Evolutionary conservation across 1,140 invertebrate genomes (phyloP).

Genomic region (Drosophila novamexicana): DNA sequence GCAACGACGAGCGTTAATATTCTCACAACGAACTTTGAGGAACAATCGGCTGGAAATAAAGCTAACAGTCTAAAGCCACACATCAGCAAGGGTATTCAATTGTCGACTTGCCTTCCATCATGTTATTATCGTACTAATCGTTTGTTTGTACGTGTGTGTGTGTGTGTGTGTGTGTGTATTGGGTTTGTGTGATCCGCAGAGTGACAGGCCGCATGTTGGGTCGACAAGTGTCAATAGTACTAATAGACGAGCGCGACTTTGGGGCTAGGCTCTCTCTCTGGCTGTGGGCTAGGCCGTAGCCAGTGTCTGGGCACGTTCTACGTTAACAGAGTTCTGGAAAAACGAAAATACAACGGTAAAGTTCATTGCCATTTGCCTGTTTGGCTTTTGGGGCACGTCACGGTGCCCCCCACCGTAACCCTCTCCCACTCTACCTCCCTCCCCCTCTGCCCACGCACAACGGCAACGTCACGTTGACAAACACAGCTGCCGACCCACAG

Average conservation of each 20-base stretch:
- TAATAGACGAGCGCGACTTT: slow-evolving; percentile 61
- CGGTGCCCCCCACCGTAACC: slow-evolving; percentile 1
- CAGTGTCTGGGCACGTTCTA: slow-evolving; percentile 45
- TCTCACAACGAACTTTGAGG: too few relatives aligned
- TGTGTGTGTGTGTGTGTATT: slow-evolving; percentile 28
- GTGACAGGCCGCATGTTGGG: slow-evolving; percentile 78
- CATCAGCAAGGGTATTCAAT: background rate
- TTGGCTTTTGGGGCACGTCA: slow-evolving; percentile 57
- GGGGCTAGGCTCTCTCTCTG: slow-evolving; percentile 27
- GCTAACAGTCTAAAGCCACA: background rate
- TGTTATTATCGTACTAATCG: slow-evolving; percentile 42
- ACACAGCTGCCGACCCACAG: slow-evolving; percentile 71
- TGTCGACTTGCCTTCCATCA: background rate
- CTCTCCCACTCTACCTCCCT: too few relatives aligned
- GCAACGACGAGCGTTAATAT: too few relatives aligned
- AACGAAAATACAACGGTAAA: slow-evolving; percentile 65
- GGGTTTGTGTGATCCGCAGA: slow-evolving; percentile 65
- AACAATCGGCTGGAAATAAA: too few relatives aligned
- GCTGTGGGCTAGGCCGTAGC: slow-evolving; percentile 5
- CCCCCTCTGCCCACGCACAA: background rate
- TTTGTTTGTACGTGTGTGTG: slow-evolving; percentile 36
- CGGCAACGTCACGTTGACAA: slow-evolving; percentile 52
- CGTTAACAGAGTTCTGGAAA: slow-evolving; percentile 41
- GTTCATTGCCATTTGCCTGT: slow-evolving; percentile 75
- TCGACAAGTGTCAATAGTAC: slow-evolving; percentile 82